Evolutionary conservation across 2,797 vertebrate species (phyloP).

Genomic region (Decapterus maruadsi): DNA sequence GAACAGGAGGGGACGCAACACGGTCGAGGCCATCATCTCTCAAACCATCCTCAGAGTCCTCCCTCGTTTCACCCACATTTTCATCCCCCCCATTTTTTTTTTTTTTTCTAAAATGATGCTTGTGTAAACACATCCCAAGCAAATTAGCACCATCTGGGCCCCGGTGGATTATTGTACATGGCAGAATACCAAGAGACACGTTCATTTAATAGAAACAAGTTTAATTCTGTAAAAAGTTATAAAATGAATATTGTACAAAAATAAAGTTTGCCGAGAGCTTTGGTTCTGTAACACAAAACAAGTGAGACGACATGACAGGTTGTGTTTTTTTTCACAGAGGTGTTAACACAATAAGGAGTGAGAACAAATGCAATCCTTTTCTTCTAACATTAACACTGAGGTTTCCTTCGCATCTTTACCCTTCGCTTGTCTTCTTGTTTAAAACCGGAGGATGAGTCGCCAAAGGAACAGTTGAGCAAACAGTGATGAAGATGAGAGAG

Average conservation of each 20-base stretch:
- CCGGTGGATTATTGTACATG: constrained; percentile 13
- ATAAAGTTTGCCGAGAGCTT: constrained; percentile 99
- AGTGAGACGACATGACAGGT: constrained; percentile 88
- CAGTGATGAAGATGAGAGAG: constrained; percentile 42
- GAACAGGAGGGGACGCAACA: constrained; percentile 55
- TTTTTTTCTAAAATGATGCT: constrained; percentile 25
- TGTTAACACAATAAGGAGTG: constrained; percentile 85
- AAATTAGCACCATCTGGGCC: constrained; percentile 61
- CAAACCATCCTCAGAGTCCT: constrained; percentile 38
- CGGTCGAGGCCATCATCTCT: constrained; percentile 53
- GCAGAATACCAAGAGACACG: constrained; percentile 65
- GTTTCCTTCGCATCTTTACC: constrained; percentile 83
- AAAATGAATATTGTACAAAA: constrained; percentile 99
- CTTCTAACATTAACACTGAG: constrained; percentile 78
- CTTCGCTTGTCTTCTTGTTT: constrained; percentile 31
- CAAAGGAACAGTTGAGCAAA: constrained; percentile 53
- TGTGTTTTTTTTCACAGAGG: constrained; percentile 75
- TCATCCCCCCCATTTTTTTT: constrained; percentile 40
- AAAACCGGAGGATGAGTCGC: constrained; percentile 43
- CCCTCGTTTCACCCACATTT: constrained; percentile 49
- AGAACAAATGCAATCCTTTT: constrained; percentile 73
- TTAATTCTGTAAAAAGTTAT: constrained; percentile 99
- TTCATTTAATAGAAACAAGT: constrained; percentile 93
- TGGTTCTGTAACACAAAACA: constrained; percentile 98
- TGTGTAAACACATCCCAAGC: constrained; percentile 53